Evolutionary conservation across 2,113 vertebrate species (phyloP).

Genomic region (Serinus canaria): DNA sequence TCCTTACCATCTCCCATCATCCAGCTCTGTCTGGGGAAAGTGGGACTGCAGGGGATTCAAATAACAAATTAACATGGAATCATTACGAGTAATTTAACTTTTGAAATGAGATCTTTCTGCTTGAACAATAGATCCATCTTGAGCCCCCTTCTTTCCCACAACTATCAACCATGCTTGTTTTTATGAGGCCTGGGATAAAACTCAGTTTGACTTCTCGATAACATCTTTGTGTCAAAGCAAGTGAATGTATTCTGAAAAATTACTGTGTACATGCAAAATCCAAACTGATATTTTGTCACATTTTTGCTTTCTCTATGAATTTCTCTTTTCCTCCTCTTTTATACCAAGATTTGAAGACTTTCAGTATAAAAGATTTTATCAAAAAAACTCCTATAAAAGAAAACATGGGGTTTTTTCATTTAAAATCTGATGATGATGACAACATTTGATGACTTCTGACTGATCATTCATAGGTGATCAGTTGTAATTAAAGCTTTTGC

Average conservation of each 20-base stretch:
- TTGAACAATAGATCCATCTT: not conserved
- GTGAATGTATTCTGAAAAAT: not conserved
- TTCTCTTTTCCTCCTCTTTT: not conserved
- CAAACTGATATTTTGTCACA: not conserved
- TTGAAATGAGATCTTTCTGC: conserved; percentile 39
- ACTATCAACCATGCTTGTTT: not conserved
- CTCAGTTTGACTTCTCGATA: not conserved
- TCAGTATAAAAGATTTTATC: not conserved
- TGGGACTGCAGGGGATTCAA: not conserved
- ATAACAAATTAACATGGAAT: conserved; percentile 40
- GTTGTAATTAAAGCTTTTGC: not conserved
- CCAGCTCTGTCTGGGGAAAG: not conserved
- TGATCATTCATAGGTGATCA: not conserved
- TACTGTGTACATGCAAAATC: not conserved
- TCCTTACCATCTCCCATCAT: not conserved
- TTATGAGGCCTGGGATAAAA: not conserved
- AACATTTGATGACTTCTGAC: not conserved
- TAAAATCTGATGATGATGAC: not conserved
- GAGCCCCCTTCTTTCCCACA: conserved; percentile 29
- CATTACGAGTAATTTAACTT: not conserved
- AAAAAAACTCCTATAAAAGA: not conserved
- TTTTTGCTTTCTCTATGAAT: not conserved
- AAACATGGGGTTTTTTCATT: rapidly evolving
- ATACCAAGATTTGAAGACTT: not conserved
- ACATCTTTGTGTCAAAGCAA: not conserved